These are phyloP conservation scores for Sceloporus tristichus DNA, from an alignment of 2,113 vertebrate species.

Conservation along the genomic window DNA sequence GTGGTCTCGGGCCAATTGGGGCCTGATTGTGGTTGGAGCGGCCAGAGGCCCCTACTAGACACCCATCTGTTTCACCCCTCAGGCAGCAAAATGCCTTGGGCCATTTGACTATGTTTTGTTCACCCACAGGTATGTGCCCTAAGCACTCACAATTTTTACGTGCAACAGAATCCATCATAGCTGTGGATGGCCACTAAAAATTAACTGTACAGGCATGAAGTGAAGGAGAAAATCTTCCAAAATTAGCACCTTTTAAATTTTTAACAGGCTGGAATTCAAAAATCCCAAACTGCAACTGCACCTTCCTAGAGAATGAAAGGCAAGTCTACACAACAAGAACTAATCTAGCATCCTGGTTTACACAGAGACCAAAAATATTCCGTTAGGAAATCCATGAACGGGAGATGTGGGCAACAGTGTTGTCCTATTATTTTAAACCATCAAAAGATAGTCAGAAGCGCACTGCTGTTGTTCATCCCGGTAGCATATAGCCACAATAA, in stretches of 20 bases:
- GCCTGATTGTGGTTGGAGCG: too few species aligned
- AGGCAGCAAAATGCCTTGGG: too few species aligned
- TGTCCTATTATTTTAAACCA: not conserved
- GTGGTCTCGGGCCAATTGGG: too few species aligned
- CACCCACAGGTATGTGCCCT: too few species aligned
- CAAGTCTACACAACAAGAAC: not conserved
- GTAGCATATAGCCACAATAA: not conserved
- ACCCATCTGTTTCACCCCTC: too few species aligned
- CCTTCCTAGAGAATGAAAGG: not conserved
- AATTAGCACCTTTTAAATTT: not conserved
- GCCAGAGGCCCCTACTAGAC: too few species aligned
- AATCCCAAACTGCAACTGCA: not conserved
- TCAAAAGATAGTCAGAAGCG: not conserved
- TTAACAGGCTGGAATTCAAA: slow-evolving; percentile 8
- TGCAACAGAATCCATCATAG: too few species aligned
- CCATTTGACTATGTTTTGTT: too few species aligned
- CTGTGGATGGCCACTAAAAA: too few species aligned
- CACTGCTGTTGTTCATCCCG: not conserved
- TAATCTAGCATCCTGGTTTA: too few species aligned
- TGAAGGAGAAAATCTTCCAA: not conserved
- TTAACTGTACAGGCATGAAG: not conserved
- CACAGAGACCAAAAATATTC: too few species aligned
- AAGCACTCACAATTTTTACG: too few species aligned
- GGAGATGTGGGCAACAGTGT: not conserved
- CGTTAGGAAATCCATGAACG: not conserved